A percentile compares a stretch with the other conserved stretches of the same genome.
phyloP scores from a whole-genome alignment of 2,113 vertebrate genomes.

The Arizona elegans region DNA sequence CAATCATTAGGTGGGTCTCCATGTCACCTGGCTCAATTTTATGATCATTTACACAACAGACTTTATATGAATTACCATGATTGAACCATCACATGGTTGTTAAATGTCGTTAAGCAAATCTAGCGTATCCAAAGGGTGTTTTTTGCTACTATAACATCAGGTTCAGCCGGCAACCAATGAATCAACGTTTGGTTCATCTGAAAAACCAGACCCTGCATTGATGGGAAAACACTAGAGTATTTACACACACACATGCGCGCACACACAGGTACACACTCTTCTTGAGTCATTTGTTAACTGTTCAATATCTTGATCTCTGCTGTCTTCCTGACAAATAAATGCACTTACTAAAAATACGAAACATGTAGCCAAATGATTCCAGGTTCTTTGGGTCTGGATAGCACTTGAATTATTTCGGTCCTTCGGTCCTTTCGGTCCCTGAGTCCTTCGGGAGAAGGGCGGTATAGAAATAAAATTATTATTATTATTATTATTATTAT shows the following conservation, averaged over 20 bases:
- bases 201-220: not conserved
- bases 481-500: too few species aligned
- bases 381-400: not conserved
- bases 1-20: not conserved
- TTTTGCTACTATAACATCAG: not conserved
- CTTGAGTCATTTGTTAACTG: not conserved
- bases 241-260: not conserved
- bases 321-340: not conserved
- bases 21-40: not conserved
- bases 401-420: not conserved
- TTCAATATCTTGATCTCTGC: not conserved
- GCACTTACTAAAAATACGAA: not conserved
- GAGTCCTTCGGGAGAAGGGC: too few species aligned
- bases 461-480: too few species aligned
- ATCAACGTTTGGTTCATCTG: not conserved
- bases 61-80: not conserved
- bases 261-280: not conserved
- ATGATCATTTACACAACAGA: not conserved
- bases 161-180: not conserved
- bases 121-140: not conserved
- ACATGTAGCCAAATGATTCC: not conserved
- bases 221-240: not conserved
- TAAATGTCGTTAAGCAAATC: not conserved
- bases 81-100: not conserved
- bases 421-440: too few species aligned